A percentile compares a stretch with the other conserved stretches of the same genome.
These are phyloP conservation scores for Drosophila willistoni DNA, from an alignment of 1,140 invertebrate species.

Conservation along the genomic window DNA sequence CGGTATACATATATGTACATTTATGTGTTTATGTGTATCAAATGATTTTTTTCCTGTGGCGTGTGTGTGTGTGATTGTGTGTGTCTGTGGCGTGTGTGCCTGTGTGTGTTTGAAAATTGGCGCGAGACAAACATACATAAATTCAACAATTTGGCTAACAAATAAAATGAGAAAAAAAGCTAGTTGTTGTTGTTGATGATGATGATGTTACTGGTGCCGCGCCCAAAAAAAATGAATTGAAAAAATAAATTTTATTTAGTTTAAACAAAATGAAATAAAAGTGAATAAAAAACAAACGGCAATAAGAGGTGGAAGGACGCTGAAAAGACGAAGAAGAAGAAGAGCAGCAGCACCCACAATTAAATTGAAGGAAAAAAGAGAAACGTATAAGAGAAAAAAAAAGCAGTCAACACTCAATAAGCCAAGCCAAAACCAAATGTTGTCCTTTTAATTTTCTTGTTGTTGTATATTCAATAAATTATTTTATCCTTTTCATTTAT, in stretches of 20 bases:
- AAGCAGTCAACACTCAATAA: slow-evolving; percentile 30
- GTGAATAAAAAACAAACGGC: slow-evolving; percentile 22
- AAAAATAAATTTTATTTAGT: slow-evolving; percentile 6
- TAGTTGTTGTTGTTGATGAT: background rate
- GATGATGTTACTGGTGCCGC: slow-evolving; percentile 6
- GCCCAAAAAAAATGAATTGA: slow-evolving; percentile 9
- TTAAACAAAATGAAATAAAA: slow-evolving; percentile 32
- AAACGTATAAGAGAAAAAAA: background rate
- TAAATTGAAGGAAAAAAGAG: slow-evolving; percentile 27
- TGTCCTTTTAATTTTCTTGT: background rate
- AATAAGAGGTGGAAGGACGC: slow-evolving; percentile 26
- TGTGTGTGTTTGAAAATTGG: slow-evolving; percentile 10
- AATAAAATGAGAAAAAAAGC: slow-evolving; percentile 12
- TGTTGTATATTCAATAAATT: background rate
- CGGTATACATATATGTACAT: background rate
- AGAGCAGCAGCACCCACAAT: slow-evolving; percentile 23
- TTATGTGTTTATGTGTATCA: slow-evolving; percentile 4
- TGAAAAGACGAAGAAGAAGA: slow-evolving; percentile 17
- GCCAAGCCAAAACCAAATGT: slow-evolving; percentile 17
- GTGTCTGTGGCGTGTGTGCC: background rate
- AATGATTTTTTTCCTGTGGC: slow-evolving; percentile 12
- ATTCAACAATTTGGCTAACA: slow-evolving; percentile 14
- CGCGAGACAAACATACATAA: slow-evolving; percentile 9
- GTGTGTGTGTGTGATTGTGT: background rate
- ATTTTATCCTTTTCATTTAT: slow-evolving; percentile 22